Evolutionary conservation across 23 tunicate species (phyloP).

Genomic region (Aplidium turbinatum): DNA sequence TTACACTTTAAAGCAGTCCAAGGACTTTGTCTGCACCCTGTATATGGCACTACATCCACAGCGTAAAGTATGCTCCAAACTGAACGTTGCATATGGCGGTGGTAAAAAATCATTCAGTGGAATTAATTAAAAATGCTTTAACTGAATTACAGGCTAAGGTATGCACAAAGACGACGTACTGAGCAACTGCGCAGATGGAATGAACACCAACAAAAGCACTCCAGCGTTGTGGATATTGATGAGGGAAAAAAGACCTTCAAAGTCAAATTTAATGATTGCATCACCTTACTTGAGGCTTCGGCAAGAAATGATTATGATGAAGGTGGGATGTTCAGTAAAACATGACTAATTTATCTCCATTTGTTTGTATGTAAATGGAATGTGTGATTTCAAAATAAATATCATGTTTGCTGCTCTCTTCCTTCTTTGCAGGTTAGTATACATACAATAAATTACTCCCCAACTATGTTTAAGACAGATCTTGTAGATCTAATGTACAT

Average conservation of each 20-base stretch:
- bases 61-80: not conserved
- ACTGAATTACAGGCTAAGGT: constrained; percentile 48
- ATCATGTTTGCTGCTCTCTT: too few relatives aligned
- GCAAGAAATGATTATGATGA: constrained; percentile 93
- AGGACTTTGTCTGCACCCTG: too few relatives aligned
- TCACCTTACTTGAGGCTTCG: constrained; percentile 83
- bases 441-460: too few relatives aligned
- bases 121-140: too few relatives aligned
- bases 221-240: not conserved
- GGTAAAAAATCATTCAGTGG: too few relatives aligned
- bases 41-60: too few relatives aligned
- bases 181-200: constrained; percentile 70
- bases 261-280: constrained; percentile 77
- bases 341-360: not conserved
- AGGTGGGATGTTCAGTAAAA: constrained; percentile 31
- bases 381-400: too few relatives aligned
- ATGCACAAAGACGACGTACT: constrained; percentile 65
- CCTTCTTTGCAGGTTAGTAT: too few relatives aligned
- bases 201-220: constrained; percentile 22
- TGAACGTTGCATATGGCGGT: not conserved
- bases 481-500: too few relatives aligned
- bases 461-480: too few relatives aligned
- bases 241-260: not conserved
- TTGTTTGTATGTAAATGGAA: not conserved
- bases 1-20: too few relatives aligned